Percentiles rank a stretch among this genome's conserved stretches.
These are phyloP conservation scores for Leptogaster cylindrica DNA, from an alignment of 2,888 invertebrate species.

Conservation along the genomic window DNA sequence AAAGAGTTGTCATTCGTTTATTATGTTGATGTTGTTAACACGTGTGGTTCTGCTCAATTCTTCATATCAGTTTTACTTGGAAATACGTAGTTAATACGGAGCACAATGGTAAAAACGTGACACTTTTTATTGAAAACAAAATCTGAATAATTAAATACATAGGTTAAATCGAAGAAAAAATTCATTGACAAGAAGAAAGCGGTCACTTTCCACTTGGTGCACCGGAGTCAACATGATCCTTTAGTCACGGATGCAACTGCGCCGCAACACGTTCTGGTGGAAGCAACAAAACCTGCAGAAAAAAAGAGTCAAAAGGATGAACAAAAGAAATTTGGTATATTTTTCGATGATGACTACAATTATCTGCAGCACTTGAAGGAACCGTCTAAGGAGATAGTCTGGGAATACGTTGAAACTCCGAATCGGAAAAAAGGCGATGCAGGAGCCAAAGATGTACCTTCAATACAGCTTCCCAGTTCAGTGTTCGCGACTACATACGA, in stretches of 20 bases:
- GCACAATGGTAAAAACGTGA: neutral
- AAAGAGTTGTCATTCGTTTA: too few relatives aligned
- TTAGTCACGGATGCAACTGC: constrained; percentile 86
- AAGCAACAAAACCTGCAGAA: constrained; percentile 59
- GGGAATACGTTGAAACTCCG: constrained; percentile 60
- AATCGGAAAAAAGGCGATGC: constrained; percentile 54
- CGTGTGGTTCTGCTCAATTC: too few relatives aligned
- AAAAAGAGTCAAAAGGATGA: constrained; percentile 69
- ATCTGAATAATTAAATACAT: neutral
- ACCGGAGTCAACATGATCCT: constrained; percentile 94
- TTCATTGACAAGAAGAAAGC: constrained; percentile 93
- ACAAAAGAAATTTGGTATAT: constrained; percentile 86
- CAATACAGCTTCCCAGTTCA: constrained; percentile 77
- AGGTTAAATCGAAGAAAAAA: constrained; percentile 59
- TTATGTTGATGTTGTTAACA: too few relatives aligned
- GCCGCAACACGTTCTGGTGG: constrained; percentile 84
- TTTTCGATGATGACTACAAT: constrained; percentile 93
- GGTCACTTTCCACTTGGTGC: constrained; percentile 89
- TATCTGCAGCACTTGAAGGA: constrained; percentile 85
- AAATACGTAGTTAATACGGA: too few relatives aligned
- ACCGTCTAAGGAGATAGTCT: constrained; percentile 56
- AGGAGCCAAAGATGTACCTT: constrained; percentile 50
- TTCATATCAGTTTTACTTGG: too few relatives aligned
- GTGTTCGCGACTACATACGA: constrained; percentile 88
- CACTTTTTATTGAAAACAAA: neutral